These are phyloP conservation scores for Harpegnathos saltator DNA, from an alignment of 1,140 invertebrate genomes.

Conservation along the genomic window DNA sequence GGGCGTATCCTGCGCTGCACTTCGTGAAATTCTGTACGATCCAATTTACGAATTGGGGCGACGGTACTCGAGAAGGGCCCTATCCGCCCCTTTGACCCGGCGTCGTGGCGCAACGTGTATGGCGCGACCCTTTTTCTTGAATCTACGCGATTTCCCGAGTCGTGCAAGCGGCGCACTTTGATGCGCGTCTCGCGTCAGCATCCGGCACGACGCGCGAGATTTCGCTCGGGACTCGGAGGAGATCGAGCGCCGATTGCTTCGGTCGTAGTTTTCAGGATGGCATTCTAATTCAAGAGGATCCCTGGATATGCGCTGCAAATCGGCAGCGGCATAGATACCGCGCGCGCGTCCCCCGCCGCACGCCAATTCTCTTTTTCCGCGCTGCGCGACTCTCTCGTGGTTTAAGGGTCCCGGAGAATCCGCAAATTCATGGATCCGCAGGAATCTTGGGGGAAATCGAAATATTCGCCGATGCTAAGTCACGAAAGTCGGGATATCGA, in stretches of 20 bases:
- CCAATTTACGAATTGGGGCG: constrained; percentile 70
- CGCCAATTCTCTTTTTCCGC: constrained; percentile 19
- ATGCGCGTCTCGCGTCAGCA: constrained; percentile 27
- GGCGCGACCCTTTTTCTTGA: constrained; percentile 6
- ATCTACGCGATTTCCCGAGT: background rate
- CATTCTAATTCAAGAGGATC: constrained; percentile 45
- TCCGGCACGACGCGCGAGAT: constrained; percentile 10
- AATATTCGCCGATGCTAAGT: background rate
- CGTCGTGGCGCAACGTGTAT: background rate
- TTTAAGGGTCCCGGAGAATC: constrained; percentile 34
- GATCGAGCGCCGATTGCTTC: constrained; percentile 39
- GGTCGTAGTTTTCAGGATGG: constrained; percentile 41
- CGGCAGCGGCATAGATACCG: constrained; percentile 21
- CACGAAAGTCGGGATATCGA: background rate
- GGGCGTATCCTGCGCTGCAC: constrained; percentile 13
- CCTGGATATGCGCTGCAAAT: constrained; percentile 35
- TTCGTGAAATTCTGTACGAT: constrained; percentile 48
- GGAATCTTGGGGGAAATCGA: constrained; percentile 7
- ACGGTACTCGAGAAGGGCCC: constrained; percentile 19
- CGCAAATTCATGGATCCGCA: constrained; percentile 30
- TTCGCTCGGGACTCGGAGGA: background rate
- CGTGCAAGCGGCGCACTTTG: background rate
- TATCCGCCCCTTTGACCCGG: constrained; percentile 29
- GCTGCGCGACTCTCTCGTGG: constrained; percentile 10
- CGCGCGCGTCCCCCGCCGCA: background rate